phyloP scores from a whole-genome alignment of 2,888 invertebrate species.

The Bedellia somnulentella region DNA sequence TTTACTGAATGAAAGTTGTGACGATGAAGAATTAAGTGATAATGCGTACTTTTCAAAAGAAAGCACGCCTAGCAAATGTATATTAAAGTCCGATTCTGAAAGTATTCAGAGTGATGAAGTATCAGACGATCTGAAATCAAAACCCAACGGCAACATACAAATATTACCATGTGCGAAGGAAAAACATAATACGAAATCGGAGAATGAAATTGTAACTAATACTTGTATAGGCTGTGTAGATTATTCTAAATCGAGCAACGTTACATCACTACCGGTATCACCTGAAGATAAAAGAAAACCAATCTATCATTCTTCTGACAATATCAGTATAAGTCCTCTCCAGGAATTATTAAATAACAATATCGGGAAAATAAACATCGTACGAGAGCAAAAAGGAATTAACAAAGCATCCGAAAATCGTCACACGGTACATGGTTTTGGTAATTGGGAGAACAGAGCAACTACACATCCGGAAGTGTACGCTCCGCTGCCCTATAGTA shows the following conservation, averaged over 20 bases:
- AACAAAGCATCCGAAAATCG: conserved; percentile 21
- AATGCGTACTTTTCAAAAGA: conserved; percentile 45
- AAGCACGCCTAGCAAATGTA: conserved; percentile 39
- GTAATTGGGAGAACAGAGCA: conserved; percentile 45
- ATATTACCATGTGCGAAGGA: no score
- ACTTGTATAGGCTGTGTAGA: neutral
- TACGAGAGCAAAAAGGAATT: neutral
- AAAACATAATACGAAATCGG: no score
- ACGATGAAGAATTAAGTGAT: conserved; percentile 20
- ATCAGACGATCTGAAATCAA: conserved; percentile 9
- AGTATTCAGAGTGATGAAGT: conserved; percentile 30
- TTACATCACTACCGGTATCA: neutral
- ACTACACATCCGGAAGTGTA: conserved; percentile 72
- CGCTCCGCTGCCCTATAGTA: conserved; percentile 76
- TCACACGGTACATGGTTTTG: conserved; percentile 37
- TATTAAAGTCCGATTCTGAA: conserved; percentile 35
- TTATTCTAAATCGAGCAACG: no score
- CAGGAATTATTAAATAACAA: neutral
- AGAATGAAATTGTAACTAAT: no score
- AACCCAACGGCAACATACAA: conserved; percentile 5
- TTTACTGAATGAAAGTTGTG: conserved; percentile 31
- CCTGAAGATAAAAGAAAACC: conserved; percentile 6
- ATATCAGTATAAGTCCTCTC: conserved; percentile 6
- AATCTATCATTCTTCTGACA: conserved; percentile 15
- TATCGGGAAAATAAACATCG: neutral